These are phyloP conservation scores for Andrena haemorrhoa DNA, from an alignment of 2,888 invertebrate genomes.

Conservation along the genomic window DNA sequence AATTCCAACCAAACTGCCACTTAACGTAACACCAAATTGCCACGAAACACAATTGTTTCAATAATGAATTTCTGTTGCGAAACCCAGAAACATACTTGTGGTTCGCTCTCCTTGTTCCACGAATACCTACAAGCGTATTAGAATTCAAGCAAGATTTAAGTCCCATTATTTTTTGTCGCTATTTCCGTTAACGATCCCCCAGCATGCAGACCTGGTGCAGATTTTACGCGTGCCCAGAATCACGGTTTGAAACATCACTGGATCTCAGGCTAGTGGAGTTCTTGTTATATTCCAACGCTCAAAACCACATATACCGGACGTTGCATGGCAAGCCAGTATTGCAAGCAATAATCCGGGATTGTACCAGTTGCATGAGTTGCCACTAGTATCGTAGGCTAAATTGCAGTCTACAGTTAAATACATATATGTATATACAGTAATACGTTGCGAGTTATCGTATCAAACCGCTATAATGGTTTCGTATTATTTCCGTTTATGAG, in stretches of 20 bases:
- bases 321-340: constrained; percentile 58
- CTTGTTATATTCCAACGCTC: constrained; percentile 52
- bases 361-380: constrained; percentile 63
- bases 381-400: constrained; percentile 48
- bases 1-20: too few relatives aligned
- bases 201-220: background rate
- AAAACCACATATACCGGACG: constrained; percentile 60
- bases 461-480: constrained; percentile 46
- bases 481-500: constrained; percentile 34
- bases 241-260: constrained; percentile 31
- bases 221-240: constrained; percentile 37
- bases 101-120: too few relatives aligned
- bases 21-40: too few relatives aligned
- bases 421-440: constrained; percentile 23
- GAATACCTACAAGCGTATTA: too few relatives aligned
- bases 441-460: constrained; percentile 40
- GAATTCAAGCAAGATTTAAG: background rate
- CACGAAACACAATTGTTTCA: too few relatives aligned
- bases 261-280: constrained; percentile 34
- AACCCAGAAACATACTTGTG: too few relatives aligned
- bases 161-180: background rate
- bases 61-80: too few relatives aligned
- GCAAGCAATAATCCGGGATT: constrained; percentile 71
- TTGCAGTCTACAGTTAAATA: constrained; percentile 28
- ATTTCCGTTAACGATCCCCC: constrained; percentile 13